Percentiles rank a stretch among this genome's conserved stretches.
Evolutionary conservation across 2,113 vertebrate genomes (phyloP).

Genomic region (Syngnathus typhle): DNA sequence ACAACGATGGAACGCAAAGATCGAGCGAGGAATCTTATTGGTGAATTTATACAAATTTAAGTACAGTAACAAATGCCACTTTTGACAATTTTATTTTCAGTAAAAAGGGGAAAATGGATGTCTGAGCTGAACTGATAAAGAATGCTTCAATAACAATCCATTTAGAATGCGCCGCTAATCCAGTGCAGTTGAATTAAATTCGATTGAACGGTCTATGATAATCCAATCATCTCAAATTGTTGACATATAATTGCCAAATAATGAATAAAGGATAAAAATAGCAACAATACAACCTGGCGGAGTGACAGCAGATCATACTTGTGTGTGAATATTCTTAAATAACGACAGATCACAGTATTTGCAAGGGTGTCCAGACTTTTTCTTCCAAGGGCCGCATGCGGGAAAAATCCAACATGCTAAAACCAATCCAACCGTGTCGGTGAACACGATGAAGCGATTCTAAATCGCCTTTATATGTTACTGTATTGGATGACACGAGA

Average conservation of each 20-base stretch:
- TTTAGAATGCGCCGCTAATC: neutral
- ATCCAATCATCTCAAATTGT: conserved; percentile 28
- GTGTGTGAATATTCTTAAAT: neutral
- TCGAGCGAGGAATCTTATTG: conserved; percentile 51
- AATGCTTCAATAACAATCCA: neutral
- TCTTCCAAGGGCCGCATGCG: neutral
- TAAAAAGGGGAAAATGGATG: conserved; percentile 31
- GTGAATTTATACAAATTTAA: conserved; percentile 70
- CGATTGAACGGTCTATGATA: conserved; percentile 30
- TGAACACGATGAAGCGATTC: neutral
- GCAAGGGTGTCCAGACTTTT: conserved; percentile 16
- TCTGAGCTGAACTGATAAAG: neutral
- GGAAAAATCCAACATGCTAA: neutral
- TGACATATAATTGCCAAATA: conserved; percentile 28
- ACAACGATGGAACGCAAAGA: conserved; percentile 53
- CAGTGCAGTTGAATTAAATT: conserved; percentile 42
- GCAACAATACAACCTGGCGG: conserved; percentile 7
- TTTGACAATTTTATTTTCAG: conserved; percentile 40
- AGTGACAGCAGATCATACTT: neutral
- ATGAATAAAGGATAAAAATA: conserved; percentile 37
- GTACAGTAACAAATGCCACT: conserved; percentile 67
- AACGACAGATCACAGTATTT: conserved; percentile 54
- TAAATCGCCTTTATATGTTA: neutral
- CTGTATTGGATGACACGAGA: neutral
- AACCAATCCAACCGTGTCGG: neutral